These are phyloP conservation scores for Bettongia penicillata DNA, from an alignment of 2,113 vertebrate species.

Conservation along the genomic window DNA sequence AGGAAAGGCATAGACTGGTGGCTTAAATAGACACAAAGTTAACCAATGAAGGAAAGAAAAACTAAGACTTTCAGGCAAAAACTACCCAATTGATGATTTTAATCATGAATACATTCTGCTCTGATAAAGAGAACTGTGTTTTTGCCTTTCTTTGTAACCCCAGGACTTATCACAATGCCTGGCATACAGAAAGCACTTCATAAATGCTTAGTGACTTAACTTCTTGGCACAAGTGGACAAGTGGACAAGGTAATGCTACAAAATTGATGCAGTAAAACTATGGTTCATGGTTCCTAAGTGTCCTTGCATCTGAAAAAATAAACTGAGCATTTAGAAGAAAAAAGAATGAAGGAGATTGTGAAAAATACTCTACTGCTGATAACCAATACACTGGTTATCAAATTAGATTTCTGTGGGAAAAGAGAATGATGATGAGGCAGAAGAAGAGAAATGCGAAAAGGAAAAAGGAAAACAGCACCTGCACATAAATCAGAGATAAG, in stretches of 20 bases:
- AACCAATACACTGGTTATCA: slow-evolving; percentile 89
- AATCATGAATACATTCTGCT: slow-evolving; percentile 93
- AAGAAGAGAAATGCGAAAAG: slow-evolving; percentile 84
- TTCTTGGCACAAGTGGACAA: slow-evolving; percentile 78
- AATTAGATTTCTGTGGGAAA: slow-evolving; percentile 90
- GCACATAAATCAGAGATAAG: not conserved
- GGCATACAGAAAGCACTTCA: too few species aligned
- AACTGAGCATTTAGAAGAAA: slow-evolving; percentile 88
- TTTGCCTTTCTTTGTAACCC: fast-evolving
- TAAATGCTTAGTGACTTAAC: fast-evolving
- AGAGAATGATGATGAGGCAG: slow-evolving; percentile 90
- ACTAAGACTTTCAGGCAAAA: slow-evolving; percentile 91
- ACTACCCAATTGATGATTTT: slow-evolving; percentile 92
- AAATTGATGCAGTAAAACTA: slow-evolving; percentile 79
- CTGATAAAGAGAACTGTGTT: slow-evolving; percentile 91
- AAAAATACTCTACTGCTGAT: slow-evolving; percentile 65
- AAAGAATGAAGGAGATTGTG: slow-evolving; percentile 87
- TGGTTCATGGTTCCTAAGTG: slow-evolving; percentile 89
- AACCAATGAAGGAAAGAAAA: slow-evolving; percentile 90
- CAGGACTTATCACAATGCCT: too few species aligned
- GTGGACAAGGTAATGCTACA: slow-evolving; percentile 33
- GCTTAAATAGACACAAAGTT: slow-evolving; percentile 83
- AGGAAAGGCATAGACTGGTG: not conserved
- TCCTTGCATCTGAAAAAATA: slow-evolving; percentile 89
- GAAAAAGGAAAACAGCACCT: slow-evolving; percentile 83